Base-by-base conservation (phyloP, 2,113 vertebrate species). In the Acinonyx jubatus region DNA sequence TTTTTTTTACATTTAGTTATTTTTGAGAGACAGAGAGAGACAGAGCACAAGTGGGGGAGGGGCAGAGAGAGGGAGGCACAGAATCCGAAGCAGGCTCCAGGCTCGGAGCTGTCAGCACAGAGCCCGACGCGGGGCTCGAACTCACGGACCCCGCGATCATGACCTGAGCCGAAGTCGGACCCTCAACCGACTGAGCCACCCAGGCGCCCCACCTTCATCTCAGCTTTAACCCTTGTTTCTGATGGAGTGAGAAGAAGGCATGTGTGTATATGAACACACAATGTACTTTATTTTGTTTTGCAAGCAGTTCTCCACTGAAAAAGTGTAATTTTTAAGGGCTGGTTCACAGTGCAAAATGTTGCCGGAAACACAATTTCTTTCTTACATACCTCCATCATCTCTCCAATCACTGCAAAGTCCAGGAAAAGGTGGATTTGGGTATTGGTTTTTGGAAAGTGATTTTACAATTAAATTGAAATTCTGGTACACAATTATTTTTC, bases 391-490 rank as follows among this genome's bases (percentile, higher is more conserved):
- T 83, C 55, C 78, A n/a, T 89, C 88, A 91, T 65, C 63, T 88
- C 25, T 96, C 36, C 86, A 79, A 55, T 74, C 36, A 82, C 8
- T 89, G 57, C 29, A 21, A 95, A 74, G 23, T 71, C 81, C n/a
- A 94, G 1, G 23, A 52, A 92, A 92, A 73, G 18, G 25, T 65
- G 2, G 33, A 65, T 73, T 55, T 82, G 31, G 23, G 18, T 71
- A 36, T 55, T 63, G 8, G 14, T 27, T 96, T 94, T 81, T 82
- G 8, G n/a, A 89, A 98, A 97, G 69, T 96, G 89, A 48, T 94
- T 97, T 92, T 97, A 86, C 45, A 81, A 61, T 78, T 94, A 69
- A 82, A 74, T 50, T 27, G 82, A 94, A 95, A 87, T 52, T 97
- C 57, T 80, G 63, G 33, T 96, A 89, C 45, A 76, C 94, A 71